Conservation (phyloP, 2,113 vertebrate species). For the Misgurnus mizolepis region DNA sequence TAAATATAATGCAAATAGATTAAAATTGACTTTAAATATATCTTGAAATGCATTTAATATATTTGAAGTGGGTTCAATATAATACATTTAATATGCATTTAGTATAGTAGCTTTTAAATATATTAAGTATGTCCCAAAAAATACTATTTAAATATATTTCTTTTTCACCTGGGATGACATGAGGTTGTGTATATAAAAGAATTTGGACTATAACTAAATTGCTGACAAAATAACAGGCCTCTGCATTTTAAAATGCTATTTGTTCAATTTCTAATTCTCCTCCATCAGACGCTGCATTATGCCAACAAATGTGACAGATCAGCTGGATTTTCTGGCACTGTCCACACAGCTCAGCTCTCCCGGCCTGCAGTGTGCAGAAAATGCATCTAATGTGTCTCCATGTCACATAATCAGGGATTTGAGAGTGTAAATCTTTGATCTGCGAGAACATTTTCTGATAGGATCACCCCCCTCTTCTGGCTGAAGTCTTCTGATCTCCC, state of each 20-base stretch:
- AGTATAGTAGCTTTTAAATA: no score
- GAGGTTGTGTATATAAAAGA: no score
- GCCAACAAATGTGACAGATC: constrained; percentile 59
- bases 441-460: constrained; percentile 77
- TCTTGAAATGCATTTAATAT: no score
- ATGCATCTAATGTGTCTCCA: constrained; percentile 76
- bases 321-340: constrained; percentile 66
- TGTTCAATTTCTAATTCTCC: constrained; percentile 38
- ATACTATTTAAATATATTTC: no score
- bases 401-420: constrained; percentile 82
- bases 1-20: no score
- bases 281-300: constrained; percentile 45
- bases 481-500: constrained; percentile 76
- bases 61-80: no score
- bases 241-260: constrained; percentile 30
- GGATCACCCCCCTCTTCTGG: constrained; percentile 64
- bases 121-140: no score
- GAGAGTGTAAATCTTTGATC: constrained; percentile 80
- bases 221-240: constrained; percentile 38
- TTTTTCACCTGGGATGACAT: no score
- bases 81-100: no score
- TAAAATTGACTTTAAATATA: no score
- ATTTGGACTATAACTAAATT: constrained; percentile 17
- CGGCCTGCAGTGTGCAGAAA: constrained; percentile 67
- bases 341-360: constrained; percentile 64